Conservation (phyloP, 2,113 vertebrate genomes). For the Rattus norvegicus region DNA sequence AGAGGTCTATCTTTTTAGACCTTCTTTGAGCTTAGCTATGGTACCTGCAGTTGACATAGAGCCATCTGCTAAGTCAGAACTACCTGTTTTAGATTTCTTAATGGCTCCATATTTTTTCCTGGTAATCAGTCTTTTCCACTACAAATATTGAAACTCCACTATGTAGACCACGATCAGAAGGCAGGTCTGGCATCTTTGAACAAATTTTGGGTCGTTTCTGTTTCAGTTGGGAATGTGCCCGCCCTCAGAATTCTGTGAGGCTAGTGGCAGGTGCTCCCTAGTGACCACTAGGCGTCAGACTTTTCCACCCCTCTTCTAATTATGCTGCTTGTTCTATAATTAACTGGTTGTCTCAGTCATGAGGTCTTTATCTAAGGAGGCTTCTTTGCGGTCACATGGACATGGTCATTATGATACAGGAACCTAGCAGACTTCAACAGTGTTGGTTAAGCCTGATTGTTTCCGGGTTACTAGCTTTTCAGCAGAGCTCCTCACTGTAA, state of each 20-base stretch:
- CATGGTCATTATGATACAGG: constrained; percentile 49
- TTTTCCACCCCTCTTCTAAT: constrained; percentile 65
- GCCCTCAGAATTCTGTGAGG: not conserved
- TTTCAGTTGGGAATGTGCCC: not conserved
- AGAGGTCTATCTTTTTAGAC: not conserved
- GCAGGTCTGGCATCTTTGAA: not conserved
- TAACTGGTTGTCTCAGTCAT: constrained; percentile 58
- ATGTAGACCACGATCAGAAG: not conserved
- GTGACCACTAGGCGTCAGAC: constrained; percentile 80
- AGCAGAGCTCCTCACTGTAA: not conserved
- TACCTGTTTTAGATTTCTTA: not conserved
- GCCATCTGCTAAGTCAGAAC: not conserved
- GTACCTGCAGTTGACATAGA: not conserved
- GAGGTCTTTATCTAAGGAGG: constrained; percentile 40
- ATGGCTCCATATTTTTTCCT: not conserved
- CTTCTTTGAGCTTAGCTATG: not conserved
- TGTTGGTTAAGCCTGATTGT: constrained; percentile 25
- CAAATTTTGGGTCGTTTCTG: not conserved
- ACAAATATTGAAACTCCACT: not conserved
- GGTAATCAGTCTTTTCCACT: not conserved
- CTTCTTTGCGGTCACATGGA: constrained; percentile 39
- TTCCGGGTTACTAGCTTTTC: constrained; percentile 37
- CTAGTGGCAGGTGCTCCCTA: not conserved
- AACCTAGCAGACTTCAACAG: constrained; percentile 35
- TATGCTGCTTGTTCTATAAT: constrained; percentile 21